Conservation (phyloP, 2,888 invertebrate genomes). For the Empis stercorea region DNA sequence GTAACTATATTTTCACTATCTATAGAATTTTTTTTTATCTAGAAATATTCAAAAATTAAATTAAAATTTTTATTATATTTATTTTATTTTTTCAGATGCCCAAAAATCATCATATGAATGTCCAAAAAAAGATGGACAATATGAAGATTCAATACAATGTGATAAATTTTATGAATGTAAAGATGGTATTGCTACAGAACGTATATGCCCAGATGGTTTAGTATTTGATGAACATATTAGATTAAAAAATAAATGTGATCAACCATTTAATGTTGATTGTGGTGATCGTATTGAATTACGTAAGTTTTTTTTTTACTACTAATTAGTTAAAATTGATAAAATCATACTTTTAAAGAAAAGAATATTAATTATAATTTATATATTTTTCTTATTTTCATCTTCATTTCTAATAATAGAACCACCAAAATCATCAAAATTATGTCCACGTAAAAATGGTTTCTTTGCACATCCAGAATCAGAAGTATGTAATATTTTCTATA, state of each 20-base stretch:
- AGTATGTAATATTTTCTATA: conserved; percentile 75
- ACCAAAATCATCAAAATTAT: conserved; percentile 51
- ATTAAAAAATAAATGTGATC: conserved; percentile 83
- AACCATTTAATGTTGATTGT: conserved; percentile 85
- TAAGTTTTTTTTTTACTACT: conserved; percentile 45
- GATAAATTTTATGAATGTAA: conserved; percentile 75
- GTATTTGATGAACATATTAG: conserved; percentile 77
- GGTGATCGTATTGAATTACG: conserved; percentile 77
- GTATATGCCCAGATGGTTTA: conserved; percentile 76
- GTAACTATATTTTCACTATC: too few species aligned
- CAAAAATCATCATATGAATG: conserved; percentile 49
- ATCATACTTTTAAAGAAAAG: too few species aligned
- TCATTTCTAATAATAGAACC: conserved; percentile 47
- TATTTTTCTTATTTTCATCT: too few species aligned
- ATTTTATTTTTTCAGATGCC: conserved; percentile 19
- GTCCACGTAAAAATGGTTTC: conserved; percentile 80
- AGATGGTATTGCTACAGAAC: conserved; percentile 58
- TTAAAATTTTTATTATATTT: too few species aligned
- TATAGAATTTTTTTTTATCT: too few species aligned
- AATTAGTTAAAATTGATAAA: too few species aligned
- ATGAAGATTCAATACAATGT: conserved; percentile 66
- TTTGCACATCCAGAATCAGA: conserved; percentile 76
- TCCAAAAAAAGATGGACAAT: conserved; percentile 69
- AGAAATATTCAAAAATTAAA: too few species aligned
- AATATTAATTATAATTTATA: too few species aligned